Conservation (phyloP, 2,888 invertebrate genomes). For the Latheticus oryzae region DNA sequence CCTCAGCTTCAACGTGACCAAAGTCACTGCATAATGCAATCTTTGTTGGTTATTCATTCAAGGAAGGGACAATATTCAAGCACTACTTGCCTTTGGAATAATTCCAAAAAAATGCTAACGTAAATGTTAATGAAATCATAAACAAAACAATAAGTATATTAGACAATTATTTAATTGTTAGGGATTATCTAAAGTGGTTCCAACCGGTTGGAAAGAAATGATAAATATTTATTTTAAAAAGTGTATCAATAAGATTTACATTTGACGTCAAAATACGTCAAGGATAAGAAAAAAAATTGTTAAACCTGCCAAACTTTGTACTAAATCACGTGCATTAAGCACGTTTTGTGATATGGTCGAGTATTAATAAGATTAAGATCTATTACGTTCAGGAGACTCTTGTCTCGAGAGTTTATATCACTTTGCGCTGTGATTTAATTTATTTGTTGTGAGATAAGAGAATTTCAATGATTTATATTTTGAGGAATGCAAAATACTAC, state of each 20-base stretch:
- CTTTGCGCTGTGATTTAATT: no score
- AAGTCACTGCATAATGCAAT: conserved; percentile 1
- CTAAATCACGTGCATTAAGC: conserved; percentile 1
- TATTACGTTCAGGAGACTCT: no score
- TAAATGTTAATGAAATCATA: no score
- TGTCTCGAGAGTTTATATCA: no score
- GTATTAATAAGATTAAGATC: conserved; percentile 1
- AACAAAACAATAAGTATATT: background rate
- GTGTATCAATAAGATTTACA: conserved; percentile 9
- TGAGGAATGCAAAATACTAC: no score
- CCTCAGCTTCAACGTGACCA: conserved; percentile 6
- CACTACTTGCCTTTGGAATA: no score
- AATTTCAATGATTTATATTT: no score
- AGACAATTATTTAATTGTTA: background rate
- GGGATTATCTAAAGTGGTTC: conserved; percentile 10
- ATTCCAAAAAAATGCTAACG: no score
- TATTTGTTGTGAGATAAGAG: no score
- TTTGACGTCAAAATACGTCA: conserved; percentile 21
- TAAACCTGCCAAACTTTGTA: background rate
- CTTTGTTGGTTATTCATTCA: no score
- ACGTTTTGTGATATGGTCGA: no score
- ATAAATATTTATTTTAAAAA: conserved; percentile 20
- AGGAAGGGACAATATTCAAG: no score
- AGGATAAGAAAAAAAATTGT: background rate
- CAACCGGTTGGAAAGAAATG: conserved; percentile 2